Evolutionary conservation across 2,797 vertebrate species (phyloP), one percentile per base, ranked within the genome.

Genomic region (Tokudaia muenninki): DNA sequence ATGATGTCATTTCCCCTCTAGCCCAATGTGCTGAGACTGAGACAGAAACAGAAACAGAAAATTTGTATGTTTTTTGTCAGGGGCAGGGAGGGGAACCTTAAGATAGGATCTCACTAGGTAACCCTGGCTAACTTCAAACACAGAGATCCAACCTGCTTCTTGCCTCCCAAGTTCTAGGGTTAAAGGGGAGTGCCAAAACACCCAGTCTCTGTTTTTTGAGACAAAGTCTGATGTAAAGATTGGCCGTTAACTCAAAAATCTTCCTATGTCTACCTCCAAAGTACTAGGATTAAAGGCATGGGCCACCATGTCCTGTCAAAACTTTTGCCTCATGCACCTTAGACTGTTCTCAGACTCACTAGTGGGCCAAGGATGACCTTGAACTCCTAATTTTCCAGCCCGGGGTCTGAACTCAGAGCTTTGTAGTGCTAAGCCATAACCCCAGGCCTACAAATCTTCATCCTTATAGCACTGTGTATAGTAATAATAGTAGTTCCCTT

Each of bases 401-500:
- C 44, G 87, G n/a, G 72, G 3, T 44, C 55, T 59, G 72, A 77
- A 89, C 70, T 74, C 50, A 41, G 8, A 52, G 37, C 26, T 89
- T 77, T 21, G 24, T 89, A 14, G 52, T 61, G 29, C 57, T 47
- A 50, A 59, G 31, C 12, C 72, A 77, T 34, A 41, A 61, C 29
- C 41, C 55, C 29, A 89, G 11, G 6, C 17, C 29, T 19, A 31
- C 44, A 79, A 79, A 79, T 34, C 75, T 95, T 96, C 87, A 52
- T 92, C 95, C 90, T 97, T 52, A 93, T 93, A 92, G 61, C 75
- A 95, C 22, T 55, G 13, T 93, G 59, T 34, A 88, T 55, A 83
- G 24, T 96, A 92, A 41, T n/a, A 87, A 34, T 34, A 90, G 13
- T 34, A 83, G 11, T 52, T 97, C 72, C 57, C 84, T 94, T 67